A percentile compares a stretch with the other conserved stretches of the same genome.
Evolutionary conservation across 2,113 vertebrate genomes (phyloP).

Genomic region (Noctilio leporinus): DNA sequence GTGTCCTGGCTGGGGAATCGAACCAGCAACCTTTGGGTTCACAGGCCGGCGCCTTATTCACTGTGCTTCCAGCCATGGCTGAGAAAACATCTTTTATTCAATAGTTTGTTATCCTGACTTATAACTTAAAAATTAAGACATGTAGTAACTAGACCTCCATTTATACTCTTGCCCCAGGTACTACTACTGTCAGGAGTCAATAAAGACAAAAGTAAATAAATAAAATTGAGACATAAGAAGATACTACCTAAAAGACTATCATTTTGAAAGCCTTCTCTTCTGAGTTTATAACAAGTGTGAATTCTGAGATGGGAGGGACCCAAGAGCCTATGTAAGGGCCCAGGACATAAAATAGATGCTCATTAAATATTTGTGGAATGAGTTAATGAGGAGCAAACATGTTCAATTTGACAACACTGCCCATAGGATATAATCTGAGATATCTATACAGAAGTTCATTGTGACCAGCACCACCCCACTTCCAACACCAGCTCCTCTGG

Average conservation of each 20-base stretch:
- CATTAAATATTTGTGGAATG: background rate
- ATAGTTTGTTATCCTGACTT: background rate
- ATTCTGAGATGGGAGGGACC: background rate
- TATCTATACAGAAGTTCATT: background rate
- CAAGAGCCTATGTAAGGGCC: background rate
- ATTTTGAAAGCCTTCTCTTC: background rate
- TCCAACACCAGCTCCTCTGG: background rate
- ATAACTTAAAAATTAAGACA: background rate
- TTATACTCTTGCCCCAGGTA: background rate
- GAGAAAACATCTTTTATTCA: background rate
- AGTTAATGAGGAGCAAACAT: background rate
- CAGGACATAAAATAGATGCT: background rate
- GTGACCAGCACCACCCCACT: background rate
- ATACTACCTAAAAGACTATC: background rate
- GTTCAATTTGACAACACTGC: background rate
- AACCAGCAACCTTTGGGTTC: no score
- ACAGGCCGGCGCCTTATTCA: no score
- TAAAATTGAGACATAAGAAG: background rate
- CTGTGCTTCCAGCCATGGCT: no score
- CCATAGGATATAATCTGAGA: background rate
- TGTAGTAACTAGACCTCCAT: background rate
- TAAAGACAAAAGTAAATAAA: background rate
- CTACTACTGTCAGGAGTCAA: background rate
- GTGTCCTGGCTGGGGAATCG: no score
- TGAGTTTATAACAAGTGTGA: background rate